Base-by-base conservation (phyloP, 2,888 invertebrate genomes). In the Eupithecia insigniata region DNA sequence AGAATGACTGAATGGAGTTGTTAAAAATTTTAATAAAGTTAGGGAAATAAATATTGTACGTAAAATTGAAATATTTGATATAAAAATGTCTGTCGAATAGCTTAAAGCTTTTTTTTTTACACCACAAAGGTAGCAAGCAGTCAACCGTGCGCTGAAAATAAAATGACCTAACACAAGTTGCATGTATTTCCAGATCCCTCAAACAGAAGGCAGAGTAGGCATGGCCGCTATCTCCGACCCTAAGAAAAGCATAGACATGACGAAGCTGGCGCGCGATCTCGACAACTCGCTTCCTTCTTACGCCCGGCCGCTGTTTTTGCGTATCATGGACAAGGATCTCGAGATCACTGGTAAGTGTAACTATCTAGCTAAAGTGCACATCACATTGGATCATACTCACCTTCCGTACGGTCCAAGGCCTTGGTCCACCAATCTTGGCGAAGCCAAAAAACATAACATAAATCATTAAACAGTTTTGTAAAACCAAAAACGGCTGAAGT, bases 161-260 rank as follows among this genome's bases (percentile, higher is more conserved):
- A 51, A 51, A 51, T 46, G n/a, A 8, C n/a, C 22, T n/a, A 51
- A 51, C 10, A 51, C 22, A 22, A 51, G 46, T 22, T 51, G 10
- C 14, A 26, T 60, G 3, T 58, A 7, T 46, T 16, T 18, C 0
- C 86, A 97, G 97, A 95, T 98, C 78, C 97, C 97, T 0, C 95
- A 95, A 74, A 95, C 96, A 67, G 98, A 98, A 85, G 99, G 99
- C 0, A 96, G 97, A 82, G 98, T 98, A 22, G 99, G 99, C 77
- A 99, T 99, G 99, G 98, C 96, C 28, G 98, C 98, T 28, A 96
- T 99, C 72, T 97, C 97, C 26, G 97, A 98, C 88, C 95, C 96
- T 5, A 90, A 95, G 2, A 92, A 95, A 43, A 88, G 92, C 72
- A 87, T 97, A 70, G 95, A 96, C 82, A 90, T 97, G 78, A 80